phyloP scores from a whole-genome alignment of 1,140 invertebrate genomes.

The Lepeophtheirus salmonis region DNA sequence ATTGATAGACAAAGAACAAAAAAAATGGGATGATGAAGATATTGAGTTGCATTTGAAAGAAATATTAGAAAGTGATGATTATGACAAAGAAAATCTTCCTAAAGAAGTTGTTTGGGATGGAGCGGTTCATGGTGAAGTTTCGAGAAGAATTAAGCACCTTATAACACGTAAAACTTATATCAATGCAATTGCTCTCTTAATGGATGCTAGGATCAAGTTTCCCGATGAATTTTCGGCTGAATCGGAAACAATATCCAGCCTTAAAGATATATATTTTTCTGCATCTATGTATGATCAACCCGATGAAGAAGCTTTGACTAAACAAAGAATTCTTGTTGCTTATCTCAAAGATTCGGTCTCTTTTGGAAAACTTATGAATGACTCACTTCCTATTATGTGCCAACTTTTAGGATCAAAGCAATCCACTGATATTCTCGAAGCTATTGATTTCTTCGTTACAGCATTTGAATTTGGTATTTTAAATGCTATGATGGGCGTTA shows the following conservation, averaged over 20 bases:
- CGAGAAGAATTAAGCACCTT: conserved; percentile 17
- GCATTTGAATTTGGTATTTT: conserved; percentile 30
- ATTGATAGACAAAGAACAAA: conserved; percentile 26
- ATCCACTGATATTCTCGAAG: conserved; percentile 54
- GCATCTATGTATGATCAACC: conserved; percentile 15
- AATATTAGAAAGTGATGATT: conserved; percentile 18
- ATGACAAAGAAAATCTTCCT: background rate
- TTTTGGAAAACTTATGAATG: conserved; percentile 45
- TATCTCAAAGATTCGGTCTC: conserved; percentile 38
- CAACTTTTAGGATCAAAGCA: conserved; percentile 50
- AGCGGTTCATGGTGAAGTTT: conserved; percentile 16
- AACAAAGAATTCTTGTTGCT: conserved; percentile 28
- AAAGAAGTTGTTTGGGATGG: conserved; percentile 21
- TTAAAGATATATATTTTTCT: conserved; percentile 21
- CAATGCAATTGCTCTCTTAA: conserved; percentile 19
- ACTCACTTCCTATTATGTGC: conserved; percentile 46
- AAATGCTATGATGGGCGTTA: conserved; percentile 45
- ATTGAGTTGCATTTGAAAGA: conserved; percentile 18
- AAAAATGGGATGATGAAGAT: conserved; percentile 24
- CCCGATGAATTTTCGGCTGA: conserved; percentile 18
- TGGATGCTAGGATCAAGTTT: conserved; percentile 18
- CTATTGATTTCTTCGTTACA: conserved; percentile 60
- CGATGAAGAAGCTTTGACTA: conserved; percentile 24
- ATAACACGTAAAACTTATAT: conserved; percentile 16
- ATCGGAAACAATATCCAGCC: conserved; percentile 25